These are phyloP conservation scores for Nowickia ferox DNA, from an alignment of 2,888 invertebrate genomes.

Conservation along the genomic window DNA sequence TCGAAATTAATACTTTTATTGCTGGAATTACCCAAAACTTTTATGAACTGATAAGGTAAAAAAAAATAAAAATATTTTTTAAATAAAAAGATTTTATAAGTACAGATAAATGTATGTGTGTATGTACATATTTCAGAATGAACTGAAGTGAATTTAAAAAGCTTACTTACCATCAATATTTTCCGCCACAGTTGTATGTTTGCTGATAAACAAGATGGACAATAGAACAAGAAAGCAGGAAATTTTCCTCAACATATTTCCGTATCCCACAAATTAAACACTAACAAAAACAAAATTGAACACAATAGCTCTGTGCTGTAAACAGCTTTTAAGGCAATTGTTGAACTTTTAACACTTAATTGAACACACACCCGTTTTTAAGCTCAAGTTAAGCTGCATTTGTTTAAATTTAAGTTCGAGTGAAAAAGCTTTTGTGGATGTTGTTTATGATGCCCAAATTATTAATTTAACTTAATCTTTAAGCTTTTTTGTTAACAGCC, in stretches of 20 bases:
- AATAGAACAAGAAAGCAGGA: slow-evolving; percentile 20
- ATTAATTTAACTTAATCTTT: neutral
- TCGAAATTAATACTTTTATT: neutral
- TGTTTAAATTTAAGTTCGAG: neutral
- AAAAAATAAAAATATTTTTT: neutral
- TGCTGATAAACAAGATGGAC: slow-evolving; percentile 24
- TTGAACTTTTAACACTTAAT: neutral
- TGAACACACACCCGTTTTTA: slow-evolving; percentile 1
- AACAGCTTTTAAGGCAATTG: slow-evolving; percentile 9
- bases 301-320: neutral
- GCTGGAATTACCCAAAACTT: neutral
- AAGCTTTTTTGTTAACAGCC: neutral
- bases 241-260: slow-evolving; percentile 44
- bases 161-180: slow-evolving; percentile 31
- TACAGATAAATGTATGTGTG: too few species aligned
- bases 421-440: slow-evolving; percentile 36
- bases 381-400: neutral
- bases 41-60: neutral
- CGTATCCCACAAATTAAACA: slow-evolving; percentile 4
- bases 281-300: neutral
- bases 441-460: neutral
- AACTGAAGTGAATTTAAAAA: too few species aligned
- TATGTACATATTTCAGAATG: neutral
- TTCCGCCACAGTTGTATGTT: neutral
- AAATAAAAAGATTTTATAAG: neutral